Base-by-base conservation (phyloP, 2,797 vertebrate species). In the Danio aesculapii region DNA sequence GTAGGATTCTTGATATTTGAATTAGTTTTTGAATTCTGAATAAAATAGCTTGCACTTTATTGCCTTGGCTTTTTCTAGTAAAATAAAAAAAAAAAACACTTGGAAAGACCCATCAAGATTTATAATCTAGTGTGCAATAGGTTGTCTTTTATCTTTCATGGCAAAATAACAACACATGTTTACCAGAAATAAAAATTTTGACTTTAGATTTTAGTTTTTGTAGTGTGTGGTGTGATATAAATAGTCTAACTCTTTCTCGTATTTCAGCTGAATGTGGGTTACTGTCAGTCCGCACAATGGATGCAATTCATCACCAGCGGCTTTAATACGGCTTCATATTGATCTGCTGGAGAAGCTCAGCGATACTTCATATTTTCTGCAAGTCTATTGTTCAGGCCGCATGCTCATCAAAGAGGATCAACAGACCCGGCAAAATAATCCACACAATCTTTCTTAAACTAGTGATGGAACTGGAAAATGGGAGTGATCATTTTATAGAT, bases 261-360 rank as follows among this genome's bases (percentile, higher is more conserved):
- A 80, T 81, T 84, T 82, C 73, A 83, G 59, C 53, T 16, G 53
- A 64, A 76, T 30, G 62, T 49, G 47, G 70, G 67, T 47, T 77
- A 67, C 58, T 79, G 87, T 72, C 84, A 88, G 81, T 79, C 83
- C 64, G 8, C 70, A 41, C 69, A 43, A 57, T 61, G 58, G 46
- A 63, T 77, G 74, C 55, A 70, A 72, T 82, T 78, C 70, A 79
- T 88, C 83, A 81, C 71, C 21, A 71, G 14, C 57, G 49, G 71
- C 57, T 81, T 77, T 81, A 81, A 78, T 78, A 74, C 13, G 59
- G 66, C 74, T 85, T 75, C 59, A 77, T 84, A 85, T 87, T 83
- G 84, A 86, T 82, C 82, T 74, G 62, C 71, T 63, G 10, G 39
- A 46, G 52, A 76, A 75, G 67, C 77, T 41, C 9, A 58, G 50